Base-by-base conservation (phyloP, 2,797 vertebrate genomes). In the Leptatherina wallacei region DNA sequence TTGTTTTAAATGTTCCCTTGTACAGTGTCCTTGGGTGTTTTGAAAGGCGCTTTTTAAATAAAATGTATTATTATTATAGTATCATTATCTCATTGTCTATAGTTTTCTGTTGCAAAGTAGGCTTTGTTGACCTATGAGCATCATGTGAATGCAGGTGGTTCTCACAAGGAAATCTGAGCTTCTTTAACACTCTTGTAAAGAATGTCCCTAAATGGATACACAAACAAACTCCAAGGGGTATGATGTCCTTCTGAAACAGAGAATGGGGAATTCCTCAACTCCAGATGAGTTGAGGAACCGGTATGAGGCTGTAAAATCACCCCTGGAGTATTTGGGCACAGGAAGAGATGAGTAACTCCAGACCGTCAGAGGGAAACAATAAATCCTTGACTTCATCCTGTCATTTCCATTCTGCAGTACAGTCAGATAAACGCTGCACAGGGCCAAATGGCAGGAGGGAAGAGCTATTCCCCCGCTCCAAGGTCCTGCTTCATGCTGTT, bases 401-500 rank as follows among this genome's bases (percentile, higher is more conserved):
- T 63, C 42, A 63, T 73, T 84, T 57, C 78, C 77, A 59, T 42
- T 65, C 77, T 35, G 27, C 55, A 65, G 74, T 52, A 29, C 54
- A 51, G 54, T 13, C 40, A 44, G 54, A 22, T 65, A 62, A 61
- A 54, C 38, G 63, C 65, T 60, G 68, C 79, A 65, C n/a, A 0
- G 52, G 73, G 79, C 80, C 74, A 77, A 87, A 74, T 65, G 73
- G 60, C 61, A 73, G 72, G 49, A 71, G 61, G 73, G 69, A 85
- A 80, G 42, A 32, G 83, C 75, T 79, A 54, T 78, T 76, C 67
- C 81, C 75, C 71, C 61, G 65, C 78, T 87, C 87, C 71, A 71
- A 82, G 87, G 82, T 85, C 85, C 76, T 64, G 83, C 83, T 70
- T 86, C 89, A 85, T 59, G 81, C 87, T 87, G 91, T 27, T 89